phyloP scores from a whole-genome alignment of 2,113 vertebrate genomes.

The Mesitornis unicolor region DNA sequence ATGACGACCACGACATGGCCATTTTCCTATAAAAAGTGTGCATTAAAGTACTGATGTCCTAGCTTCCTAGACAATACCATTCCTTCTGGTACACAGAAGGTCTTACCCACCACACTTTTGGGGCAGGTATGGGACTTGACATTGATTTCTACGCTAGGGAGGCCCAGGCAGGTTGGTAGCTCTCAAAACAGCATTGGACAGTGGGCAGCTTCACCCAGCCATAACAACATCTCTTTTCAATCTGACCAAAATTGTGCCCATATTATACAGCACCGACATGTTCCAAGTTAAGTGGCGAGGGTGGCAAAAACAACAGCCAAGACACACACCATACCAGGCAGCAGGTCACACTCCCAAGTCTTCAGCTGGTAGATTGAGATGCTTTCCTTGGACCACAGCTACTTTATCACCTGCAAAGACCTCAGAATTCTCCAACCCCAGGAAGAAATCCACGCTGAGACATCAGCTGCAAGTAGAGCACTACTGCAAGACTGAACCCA shows the following conservation, averaged over 20 bases:
- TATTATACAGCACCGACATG: neutral
- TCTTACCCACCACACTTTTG: neutral
- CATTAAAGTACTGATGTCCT: neutral
- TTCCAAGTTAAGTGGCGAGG: neutral
- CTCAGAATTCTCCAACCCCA: neutral
- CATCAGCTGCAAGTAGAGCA: neutral
- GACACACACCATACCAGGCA: neutral
- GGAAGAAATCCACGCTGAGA: neutral
- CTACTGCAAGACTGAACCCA: neutral
- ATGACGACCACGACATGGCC: accelerated
- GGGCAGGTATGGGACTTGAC: neutral
- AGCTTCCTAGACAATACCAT: neutral
- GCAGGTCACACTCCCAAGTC: neutral
- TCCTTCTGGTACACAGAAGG: neutral
- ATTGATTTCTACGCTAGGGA: neutral
- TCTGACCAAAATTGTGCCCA: neutral
- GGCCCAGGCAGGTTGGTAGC: neutral
- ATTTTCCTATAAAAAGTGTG: neutral
- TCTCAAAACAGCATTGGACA: neutral
- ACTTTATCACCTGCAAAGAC: neutral
- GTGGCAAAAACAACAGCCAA: neutral
- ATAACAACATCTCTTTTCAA: neutral
- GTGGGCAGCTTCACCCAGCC: neutral
- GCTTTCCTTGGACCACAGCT: neutral
- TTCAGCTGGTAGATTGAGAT: neutral